These are phyloP conservation scores for Episyrphus balteatus DNA, from an alignment of 1,140 invertebrate genomes.

Conservation along the genomic window DNA sequence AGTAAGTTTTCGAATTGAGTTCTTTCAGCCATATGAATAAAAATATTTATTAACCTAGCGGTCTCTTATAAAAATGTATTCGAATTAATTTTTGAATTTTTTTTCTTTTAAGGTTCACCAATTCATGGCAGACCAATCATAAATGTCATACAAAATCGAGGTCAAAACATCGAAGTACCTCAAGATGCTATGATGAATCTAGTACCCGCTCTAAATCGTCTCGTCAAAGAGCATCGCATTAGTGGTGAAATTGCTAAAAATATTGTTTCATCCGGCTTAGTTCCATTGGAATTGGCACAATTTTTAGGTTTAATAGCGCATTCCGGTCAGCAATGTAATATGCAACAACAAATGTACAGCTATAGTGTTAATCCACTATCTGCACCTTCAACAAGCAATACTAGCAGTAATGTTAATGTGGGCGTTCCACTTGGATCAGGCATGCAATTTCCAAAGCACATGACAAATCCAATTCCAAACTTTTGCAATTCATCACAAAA, in stretches of 20 bases:
- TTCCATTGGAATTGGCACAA: conserved; percentile 37
- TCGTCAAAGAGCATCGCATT: conserved; percentile 36
- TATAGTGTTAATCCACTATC: conserved; percentile 26
- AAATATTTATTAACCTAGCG: too few relatives aligned
- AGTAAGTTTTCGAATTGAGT: too few relatives aligned
- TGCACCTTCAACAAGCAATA: conserved; percentile 9
- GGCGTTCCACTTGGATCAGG: not conserved
- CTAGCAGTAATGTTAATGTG: too few relatives aligned
- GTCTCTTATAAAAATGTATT: too few relatives aligned
- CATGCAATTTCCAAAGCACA: too few relatives aligned
- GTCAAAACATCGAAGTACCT: conserved; percentile 31
- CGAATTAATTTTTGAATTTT: too few relatives aligned
- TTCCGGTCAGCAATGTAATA: conserved; percentile 13
- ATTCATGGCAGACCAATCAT: conserved; percentile 41
- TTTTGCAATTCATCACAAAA: too few relatives aligned
- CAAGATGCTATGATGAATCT: conserved; percentile 32
- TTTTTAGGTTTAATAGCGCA: conserved; percentile 33
- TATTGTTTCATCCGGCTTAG: conserved; percentile 33
- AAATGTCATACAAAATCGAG: conserved; percentile 19
- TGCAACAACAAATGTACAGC: conserved; percentile 16
- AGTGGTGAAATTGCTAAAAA: conserved; percentile 34
- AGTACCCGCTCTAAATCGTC: conserved; percentile 30
- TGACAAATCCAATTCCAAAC: too few relatives aligned
- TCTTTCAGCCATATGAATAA: not conserved
- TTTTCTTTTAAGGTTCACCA: conserved; percentile 46